phyloP scores from a whole-genome alignment of 2,888 invertebrate species.

The Idaea biselata region DNA sequence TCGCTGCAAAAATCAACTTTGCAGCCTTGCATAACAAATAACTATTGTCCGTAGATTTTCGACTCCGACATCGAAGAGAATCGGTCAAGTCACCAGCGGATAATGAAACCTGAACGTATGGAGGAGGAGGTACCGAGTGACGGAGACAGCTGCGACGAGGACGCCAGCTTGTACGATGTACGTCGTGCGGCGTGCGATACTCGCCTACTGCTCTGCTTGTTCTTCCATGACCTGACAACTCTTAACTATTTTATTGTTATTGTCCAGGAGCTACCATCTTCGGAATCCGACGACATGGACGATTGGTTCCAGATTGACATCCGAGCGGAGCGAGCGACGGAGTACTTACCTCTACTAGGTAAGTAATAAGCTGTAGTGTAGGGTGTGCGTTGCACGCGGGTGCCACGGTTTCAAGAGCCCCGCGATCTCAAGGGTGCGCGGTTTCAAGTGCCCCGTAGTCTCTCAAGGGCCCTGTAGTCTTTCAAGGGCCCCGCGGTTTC shows the following conservation, averaged over 20 bases:
- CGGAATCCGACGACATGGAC: slow-evolving; percentile 60
- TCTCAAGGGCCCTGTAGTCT: too few relatives aligned
- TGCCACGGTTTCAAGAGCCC: too few relatives aligned
- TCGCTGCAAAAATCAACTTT: too few relatives aligned
- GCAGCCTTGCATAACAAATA: too few relatives aligned
- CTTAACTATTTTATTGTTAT: too few relatives aligned
- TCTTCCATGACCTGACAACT: too few relatives aligned
- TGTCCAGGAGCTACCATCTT: slow-evolving; percentile 66
- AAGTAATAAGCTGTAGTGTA: slow-evolving; percentile 15
- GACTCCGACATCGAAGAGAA: slow-evolving; percentile 39
- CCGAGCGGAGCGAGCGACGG: slow-evolving; percentile 58
- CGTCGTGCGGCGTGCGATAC: too few relatives aligned
- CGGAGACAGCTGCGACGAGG: slow-evolving; percentile 46
- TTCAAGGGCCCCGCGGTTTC: too few relatives aligned
- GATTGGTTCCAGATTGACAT: slow-evolving; percentile 71
- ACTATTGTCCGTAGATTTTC: slow-evolving; percentile 40
- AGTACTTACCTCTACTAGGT: slow-evolving; percentile 66
- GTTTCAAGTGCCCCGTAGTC: too few relatives aligned
- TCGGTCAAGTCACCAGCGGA: slow-evolving; percentile 35
- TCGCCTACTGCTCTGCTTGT: too few relatives aligned
- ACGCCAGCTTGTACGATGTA: slow-evolving; percentile 61
- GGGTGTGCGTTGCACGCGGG: neutral
- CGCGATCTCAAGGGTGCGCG: too few relatives aligned
- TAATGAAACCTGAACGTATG: slow-evolving; percentile 60
- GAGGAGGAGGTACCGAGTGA: slow-evolving; percentile 63